These are phyloP conservation scores for Varanus salvator DNA, from an alignment of 2,113 vertebrate species.

Conservation along the genomic window DNA sequence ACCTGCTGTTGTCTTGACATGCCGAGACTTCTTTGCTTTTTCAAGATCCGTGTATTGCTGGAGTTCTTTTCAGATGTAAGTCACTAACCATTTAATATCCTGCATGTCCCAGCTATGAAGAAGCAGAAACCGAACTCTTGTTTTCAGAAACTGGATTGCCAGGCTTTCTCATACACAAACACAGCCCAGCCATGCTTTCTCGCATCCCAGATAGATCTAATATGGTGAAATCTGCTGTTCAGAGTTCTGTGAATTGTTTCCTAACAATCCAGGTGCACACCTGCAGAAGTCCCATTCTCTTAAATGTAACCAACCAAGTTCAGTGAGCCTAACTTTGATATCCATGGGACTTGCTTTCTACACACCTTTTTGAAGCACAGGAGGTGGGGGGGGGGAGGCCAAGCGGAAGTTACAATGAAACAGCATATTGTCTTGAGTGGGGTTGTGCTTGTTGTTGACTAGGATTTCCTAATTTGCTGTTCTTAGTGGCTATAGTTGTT, in stretches of 20 bases:
- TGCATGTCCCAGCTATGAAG: background rate
- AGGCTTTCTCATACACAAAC: background rate
- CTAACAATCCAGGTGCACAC: background rate
- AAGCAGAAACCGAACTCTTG: background rate
- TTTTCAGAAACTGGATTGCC: background rate
- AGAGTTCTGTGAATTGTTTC: background rate
- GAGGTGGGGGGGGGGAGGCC: too few relatives aligned
- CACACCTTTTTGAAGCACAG: conserved; percentile 20
- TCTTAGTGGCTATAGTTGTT: background rate
- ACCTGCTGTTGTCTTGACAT: background rate
- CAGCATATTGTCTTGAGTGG: background rate
- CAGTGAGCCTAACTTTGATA: background rate
- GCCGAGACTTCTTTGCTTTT: background rate
- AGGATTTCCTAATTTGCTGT: conserved; percentile 35
- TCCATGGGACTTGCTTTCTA: background rate
- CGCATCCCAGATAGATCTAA: background rate
- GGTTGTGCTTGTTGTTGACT: background rate
- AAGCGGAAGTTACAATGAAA: background rate
- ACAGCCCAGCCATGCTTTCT: background rate
- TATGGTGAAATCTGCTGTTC: background rate
- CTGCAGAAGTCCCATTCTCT: background rate
- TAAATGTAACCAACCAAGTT: background rate
- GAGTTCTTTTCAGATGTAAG: background rate
- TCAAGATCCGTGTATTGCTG: background rate
- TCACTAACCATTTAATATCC: background rate